A percentile compares a stretch with the other conserved stretches of the same genome.
Evolutionary conservation across 2,888 invertebrate genomes (phyloP).

Genomic region (Neoitamus cyanurus): DNA sequence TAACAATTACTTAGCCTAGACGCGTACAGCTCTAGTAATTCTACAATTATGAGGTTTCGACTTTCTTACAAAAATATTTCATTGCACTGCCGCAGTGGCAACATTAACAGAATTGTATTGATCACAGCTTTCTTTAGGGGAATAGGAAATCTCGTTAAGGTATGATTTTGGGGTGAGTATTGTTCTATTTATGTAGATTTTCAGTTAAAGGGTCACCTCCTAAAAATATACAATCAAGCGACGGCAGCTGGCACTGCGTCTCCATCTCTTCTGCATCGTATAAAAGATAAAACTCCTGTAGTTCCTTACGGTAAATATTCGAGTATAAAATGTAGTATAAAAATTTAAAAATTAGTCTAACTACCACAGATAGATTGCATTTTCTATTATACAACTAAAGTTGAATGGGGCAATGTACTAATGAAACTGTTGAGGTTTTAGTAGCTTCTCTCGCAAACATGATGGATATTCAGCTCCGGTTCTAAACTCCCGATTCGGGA

Average conservation of each 20-base stretch:
- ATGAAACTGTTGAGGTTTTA: not conserved
- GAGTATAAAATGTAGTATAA: slow-evolving; percentile 26
- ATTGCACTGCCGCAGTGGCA: slow-evolving; percentile 44
- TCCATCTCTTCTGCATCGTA: not conserved
- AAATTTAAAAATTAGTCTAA: slow-evolving; percentile 64
- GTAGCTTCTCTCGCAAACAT: slow-evolving; percentile 8
- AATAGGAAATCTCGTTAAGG: slow-evolving; percentile 25
- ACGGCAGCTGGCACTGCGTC: not conserved
- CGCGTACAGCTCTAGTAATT: slow-evolving; percentile 3
- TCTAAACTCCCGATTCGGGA: slow-evolving; percentile 27
- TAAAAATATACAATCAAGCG: not conserved
- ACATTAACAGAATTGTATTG: slow-evolving; percentile 39
- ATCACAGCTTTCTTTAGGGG: slow-evolving; percentile 38
- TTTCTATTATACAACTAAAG: slow-evolving; percentile 48
- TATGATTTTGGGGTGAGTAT: slow-evolving; percentile 31
- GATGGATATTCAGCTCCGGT: not conserved
- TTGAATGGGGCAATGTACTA: slow-evolving; percentile 40
- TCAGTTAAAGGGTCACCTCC: slow-evolving; percentile 20
- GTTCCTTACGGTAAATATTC: slow-evolving; percentile 38
- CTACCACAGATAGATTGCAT: slow-evolving; percentile 66
- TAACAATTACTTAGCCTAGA: slow-evolving; percentile 8
- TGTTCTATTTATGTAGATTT: slow-evolving; percentile 23
- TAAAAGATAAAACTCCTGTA: slow-evolving; percentile 33
- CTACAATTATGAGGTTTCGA: slow-evolving; percentile 40
- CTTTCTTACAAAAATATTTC: slow-evolving; percentile 40